phyloP scores from a whole-genome alignment of 2,797 vertebrate species.

The Lithobates sylvaticus region DNA sequence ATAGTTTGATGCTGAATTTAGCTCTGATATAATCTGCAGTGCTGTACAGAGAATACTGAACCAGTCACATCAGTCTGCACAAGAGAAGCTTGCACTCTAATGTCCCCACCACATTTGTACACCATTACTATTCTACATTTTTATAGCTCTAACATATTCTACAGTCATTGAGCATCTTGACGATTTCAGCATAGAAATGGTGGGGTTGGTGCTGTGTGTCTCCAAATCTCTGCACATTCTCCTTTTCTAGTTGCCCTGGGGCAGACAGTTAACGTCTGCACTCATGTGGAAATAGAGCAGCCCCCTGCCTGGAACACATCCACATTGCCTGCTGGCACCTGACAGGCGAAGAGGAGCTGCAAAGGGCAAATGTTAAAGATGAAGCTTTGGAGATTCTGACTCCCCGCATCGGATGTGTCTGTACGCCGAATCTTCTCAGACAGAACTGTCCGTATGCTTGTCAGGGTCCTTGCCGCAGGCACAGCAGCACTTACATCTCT shows the following conservation, averaged over 20 bases:
- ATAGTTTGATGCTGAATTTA: neutral
- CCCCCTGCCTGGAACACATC: neutral
- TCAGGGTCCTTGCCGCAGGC: neutral
- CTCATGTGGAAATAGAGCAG: constrained; percentile 1
- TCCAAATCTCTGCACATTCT: neutral
- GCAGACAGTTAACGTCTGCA: constrained; percentile 5
- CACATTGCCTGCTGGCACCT: constrained; percentile 9
- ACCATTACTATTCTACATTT: neutral
- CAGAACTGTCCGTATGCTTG: neutral
- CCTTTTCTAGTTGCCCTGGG: constrained; percentile 1
- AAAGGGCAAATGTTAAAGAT: constrained; percentile 38
- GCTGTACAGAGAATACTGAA: too few species aligned
- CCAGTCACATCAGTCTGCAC: neutral
- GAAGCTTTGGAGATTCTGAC: constrained; percentile 31
- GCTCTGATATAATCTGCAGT: too few species aligned
- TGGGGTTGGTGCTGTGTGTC: neutral
- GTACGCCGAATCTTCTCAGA: neutral
- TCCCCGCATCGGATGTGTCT: neutral
- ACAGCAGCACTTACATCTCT: neutral
- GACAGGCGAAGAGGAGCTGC: neutral
- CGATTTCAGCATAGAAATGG: neutral
- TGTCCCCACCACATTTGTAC: too few species aligned
- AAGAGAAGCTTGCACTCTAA: neutral
- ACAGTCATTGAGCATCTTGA: neutral
- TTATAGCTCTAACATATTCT: neutral